Percentiles rank a stretch among this genome's conserved stretches.
These are phyloP conservation scores for Diglossa cyanea DNA, from an alignment of 2,797 vertebrate species.

Conservation along the genomic window DNA sequence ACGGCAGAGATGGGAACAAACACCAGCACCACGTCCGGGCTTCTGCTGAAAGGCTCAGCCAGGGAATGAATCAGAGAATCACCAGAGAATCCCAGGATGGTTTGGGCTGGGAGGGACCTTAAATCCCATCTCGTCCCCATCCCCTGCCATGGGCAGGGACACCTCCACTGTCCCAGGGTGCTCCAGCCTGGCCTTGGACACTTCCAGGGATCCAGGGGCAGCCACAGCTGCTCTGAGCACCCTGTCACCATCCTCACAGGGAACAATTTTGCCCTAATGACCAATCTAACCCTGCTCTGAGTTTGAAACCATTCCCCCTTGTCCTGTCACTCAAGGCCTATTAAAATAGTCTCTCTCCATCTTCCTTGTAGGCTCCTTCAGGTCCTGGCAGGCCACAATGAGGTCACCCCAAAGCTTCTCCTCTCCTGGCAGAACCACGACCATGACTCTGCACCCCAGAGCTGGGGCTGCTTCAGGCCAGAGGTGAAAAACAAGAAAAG, in stretches of 20 bases:
- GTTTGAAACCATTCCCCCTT: not conserved
- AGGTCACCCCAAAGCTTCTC: not conserved
- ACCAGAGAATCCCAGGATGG: not conserved
- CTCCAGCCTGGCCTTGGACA: not conserved
- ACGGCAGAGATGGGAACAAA: fast-evolving
- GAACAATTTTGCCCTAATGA: not conserved
- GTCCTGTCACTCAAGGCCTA: not conserved
- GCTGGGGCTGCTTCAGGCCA: not conserved
- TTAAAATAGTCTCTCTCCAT: not conserved
- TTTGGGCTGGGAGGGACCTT: not conserved
- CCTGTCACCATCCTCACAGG: not conserved
- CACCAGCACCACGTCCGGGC: fast-evolving
- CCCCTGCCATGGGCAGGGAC: not conserved
- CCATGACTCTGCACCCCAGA: not conserved
- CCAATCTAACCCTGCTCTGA: not conserved
- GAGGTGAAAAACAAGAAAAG: not conserved
- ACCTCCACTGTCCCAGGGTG: fast-evolving
- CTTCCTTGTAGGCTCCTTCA: not conserved
- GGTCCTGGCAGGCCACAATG: not conserved
- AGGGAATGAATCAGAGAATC: not conserved
- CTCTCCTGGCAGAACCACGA: not conserved
- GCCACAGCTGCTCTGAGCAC: fast-evolving
- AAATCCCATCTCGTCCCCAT: not conserved
- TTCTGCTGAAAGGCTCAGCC: not conserved
- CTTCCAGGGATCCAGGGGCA: not conserved